A percentile compares a stretch with the other conserved stretches of the same genome.
Conservation (phyloP, 2,113 vertebrate species). For the Dinomys branickii region DNA sequence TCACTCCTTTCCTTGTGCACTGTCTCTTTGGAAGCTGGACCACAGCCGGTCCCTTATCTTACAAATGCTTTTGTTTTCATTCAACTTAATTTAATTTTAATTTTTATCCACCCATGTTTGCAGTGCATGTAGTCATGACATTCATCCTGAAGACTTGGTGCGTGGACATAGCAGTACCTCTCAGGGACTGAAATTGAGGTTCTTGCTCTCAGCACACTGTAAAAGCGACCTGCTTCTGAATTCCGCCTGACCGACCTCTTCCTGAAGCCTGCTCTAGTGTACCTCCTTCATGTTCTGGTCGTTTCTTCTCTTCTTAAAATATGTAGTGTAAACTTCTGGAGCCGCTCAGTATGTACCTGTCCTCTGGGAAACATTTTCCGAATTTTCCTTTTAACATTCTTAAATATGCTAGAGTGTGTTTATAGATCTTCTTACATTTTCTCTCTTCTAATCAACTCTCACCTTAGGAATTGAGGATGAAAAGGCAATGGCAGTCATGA, state of each 20-base stretch:
- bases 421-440: not conserved
- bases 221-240: not conserved
- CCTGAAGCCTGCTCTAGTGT: not conserved
- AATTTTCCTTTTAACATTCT: not conserved
- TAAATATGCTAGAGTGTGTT: not conserved
- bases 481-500: not conserved
- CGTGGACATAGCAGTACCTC: not conserved
- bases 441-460: not conserved
- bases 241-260: not conserved
- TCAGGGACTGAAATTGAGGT: not conserved
- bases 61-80: not conserved
- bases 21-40: not conserved
- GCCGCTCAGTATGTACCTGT: not conserved
- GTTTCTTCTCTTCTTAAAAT: not conserved
- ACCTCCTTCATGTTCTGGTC: not conserved
- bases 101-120: not conserved
- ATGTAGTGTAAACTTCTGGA: not conserved
- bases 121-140: not conserved
- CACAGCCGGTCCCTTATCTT: no score
- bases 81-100: not conserved
- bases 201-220: not conserved
- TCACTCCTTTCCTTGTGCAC: not conserved
- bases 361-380: not conserved
- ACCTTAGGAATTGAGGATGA: not conserved
- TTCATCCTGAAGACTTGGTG: not conserved